These are phyloP conservation scores for Pristis pectinata DNA, from an alignment of 2,797 vertebrate species.

Conservation along the genomic window DNA sequence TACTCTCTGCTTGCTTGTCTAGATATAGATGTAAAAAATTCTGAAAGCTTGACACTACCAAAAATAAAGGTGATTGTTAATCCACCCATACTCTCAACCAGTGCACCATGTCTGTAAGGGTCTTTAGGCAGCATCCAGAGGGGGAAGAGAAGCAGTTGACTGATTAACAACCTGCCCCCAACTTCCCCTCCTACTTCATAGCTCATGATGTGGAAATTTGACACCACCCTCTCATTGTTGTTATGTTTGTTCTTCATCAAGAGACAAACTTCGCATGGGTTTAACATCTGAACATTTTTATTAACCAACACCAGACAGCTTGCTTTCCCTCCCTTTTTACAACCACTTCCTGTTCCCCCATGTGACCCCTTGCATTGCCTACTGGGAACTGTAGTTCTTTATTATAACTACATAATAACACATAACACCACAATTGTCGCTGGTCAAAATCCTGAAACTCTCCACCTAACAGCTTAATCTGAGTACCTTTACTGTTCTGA, in stretches of 20 bases:
- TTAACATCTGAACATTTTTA: too few species aligned
- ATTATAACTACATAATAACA: too few species aligned
- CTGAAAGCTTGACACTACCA: not conserved
- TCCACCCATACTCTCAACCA: not conserved
- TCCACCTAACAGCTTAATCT: not conserved
- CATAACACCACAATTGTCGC: too few species aligned
- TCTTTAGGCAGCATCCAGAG: not conserved
- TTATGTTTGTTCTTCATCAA: too few species aligned
- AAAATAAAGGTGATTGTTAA: not conserved
- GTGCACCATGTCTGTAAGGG: not conserved
- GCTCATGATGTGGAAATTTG: not conserved
- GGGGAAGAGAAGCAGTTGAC: not conserved
- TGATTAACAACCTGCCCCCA: not conserved
- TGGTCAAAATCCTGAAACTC: not conserved
- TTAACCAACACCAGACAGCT: too few species aligned
- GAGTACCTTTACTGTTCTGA: not conserved
- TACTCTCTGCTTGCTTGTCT: not conserved
- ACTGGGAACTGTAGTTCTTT: too few species aligned
- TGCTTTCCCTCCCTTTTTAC: too few species aligned
- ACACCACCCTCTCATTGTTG: not conserved
- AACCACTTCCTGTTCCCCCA: too few species aligned
- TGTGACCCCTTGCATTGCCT: too few species aligned
- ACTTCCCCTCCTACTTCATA: not conserved
- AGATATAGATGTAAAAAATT: not conserved
- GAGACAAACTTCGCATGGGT: too few species aligned